Base-by-base conservation (phyloP, 1,140 invertebrate species). In the Chionoecetes opilio region DNA sequence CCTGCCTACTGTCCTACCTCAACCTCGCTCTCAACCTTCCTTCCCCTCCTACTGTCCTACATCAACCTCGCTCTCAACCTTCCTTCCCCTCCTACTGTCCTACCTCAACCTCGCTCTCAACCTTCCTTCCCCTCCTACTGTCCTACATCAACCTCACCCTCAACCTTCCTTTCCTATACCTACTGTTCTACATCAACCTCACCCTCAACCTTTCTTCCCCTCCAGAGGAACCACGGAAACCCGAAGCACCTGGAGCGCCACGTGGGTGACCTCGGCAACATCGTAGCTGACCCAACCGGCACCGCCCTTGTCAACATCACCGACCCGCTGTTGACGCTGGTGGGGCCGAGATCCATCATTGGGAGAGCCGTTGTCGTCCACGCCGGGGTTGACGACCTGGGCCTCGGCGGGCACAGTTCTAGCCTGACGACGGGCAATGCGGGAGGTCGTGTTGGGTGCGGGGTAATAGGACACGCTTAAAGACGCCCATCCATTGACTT, bases 341-440 rank as follows among this genome's bases (percentile, higher is more conserved):
- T 34, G 96, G 97, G 97, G 89, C 96, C 97, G 1, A 90, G 90
- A 34, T 37, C 93, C 21, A 94, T 95, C 21, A 34, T 95, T 29
- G 94, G 94, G n/a, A 84, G 96, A 9, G 96, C 96, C 3, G 31
- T 96, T 34, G 96, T 96, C 26, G 97, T 99, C 21, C 99, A 99
- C 97, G 99, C 98, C 95, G 99, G 99, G 97, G 98, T 98, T 84
- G 99, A 99, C 97, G 99, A 99, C 97, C 97, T 99, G 86, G 99
- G 99, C 6, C 97, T 98, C 96, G 99, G 99, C 93, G 99, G 99
- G 1, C 98, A 99, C 96, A 99, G 99, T 96, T 97, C 99, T 85
- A 99, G 99, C 97, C 98, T 98, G 97, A 98, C 98, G 21, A 99
- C 99, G 90, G 99, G 99, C 41, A 99, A 99, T 97, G 99, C 99